Evolutionary conservation across 2,113 vertebrate genomes (phyloP).

Genomic region (Triplophysa rosa): DNA sequence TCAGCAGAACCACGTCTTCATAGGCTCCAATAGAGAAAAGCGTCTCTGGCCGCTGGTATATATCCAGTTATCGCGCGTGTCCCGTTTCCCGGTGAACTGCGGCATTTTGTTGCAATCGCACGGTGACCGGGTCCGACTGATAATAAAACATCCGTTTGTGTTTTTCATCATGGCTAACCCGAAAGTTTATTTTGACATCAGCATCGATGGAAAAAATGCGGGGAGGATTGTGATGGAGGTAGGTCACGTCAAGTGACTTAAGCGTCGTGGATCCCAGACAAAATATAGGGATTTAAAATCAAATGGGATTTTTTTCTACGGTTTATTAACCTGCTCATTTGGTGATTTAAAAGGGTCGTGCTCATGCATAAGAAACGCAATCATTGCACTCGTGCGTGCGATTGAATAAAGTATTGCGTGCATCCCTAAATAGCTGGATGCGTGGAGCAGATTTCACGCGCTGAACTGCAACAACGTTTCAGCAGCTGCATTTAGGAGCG

Average conservation of each 20-base stretch:
- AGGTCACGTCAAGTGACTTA: background rate
- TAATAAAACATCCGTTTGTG: background rate
- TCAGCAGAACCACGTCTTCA: constrained; percentile 18
- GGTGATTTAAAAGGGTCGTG: no score
- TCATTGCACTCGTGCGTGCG: no score
- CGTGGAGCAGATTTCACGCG: background rate
- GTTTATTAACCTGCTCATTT: no score
- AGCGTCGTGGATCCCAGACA: no score
- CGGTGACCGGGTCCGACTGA: background rate
- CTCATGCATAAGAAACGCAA: no score
- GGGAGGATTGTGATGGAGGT: constrained; percentile 82
- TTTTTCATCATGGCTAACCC: constrained; percentile 70
- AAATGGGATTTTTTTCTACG: no score
- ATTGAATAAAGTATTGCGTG: no score
- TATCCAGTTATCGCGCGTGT: constrained; percentile 50
- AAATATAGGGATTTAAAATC: no score
- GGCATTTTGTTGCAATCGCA: background rate
- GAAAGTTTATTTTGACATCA: constrained; percentile 77
- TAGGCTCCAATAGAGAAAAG: constrained; percentile 34
- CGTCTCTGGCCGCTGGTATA: constrained; percentile 37
- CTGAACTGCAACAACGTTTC: background rate
- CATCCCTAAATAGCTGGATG: no score
- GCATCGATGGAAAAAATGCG: constrained; percentile 43
- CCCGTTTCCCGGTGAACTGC: constrained; percentile 46
- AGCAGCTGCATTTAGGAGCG: no score